phyloP scores from a whole-genome alignment of 2,888 invertebrate species.

The Lordiphosa andalusiaca region DNA sequence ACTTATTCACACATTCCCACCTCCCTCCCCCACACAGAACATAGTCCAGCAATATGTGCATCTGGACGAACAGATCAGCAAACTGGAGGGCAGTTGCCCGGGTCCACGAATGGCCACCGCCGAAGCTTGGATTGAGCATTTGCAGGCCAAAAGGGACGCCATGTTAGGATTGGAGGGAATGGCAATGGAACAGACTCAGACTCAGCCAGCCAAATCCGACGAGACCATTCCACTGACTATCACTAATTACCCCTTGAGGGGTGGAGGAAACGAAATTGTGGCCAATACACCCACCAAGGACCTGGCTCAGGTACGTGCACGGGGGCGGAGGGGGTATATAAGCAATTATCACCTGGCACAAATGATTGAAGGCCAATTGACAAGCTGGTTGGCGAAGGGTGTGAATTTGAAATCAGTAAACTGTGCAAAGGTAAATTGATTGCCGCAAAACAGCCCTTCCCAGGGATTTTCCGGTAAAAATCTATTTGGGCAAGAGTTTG shows the following conservation, averaged over 20 bases:
- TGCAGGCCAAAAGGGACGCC: conserved; percentile 70
- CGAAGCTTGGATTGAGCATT: conserved; percentile 79
- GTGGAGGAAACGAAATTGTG: conserved; percentile 53
- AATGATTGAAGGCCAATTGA: conserved; percentile 1
- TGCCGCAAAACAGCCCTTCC: no score
- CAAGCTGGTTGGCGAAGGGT: no score
- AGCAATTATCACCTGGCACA: conserved; percentile 36
- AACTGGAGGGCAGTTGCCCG: conserved; percentile 76
- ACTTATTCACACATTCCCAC: conserved; percentile 16
- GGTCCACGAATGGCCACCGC: conserved; percentile 79
- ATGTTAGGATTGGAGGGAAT: conserved; percentile 61
- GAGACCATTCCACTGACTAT: conserved; percentile 17
- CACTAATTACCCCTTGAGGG: conserved; percentile 26
- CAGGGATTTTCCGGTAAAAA: no score
- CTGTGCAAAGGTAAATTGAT: no score
- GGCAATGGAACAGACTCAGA: conserved; percentile 12
- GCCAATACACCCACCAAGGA: conserved; percentile 74
- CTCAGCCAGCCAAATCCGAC: conserved; percentile 1
- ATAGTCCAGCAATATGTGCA: conserved; percentile 76
- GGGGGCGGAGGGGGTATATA: background rate
- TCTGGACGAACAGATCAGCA: conserved; percentile 77
- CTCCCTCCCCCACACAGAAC: conserved; percentile 27
- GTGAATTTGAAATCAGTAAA: no score
- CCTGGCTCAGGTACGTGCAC: conserved; percentile 70
- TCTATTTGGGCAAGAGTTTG: no score